Percentiles rank a stretch among this genome's conserved stretches.
Conservation (phyloP, 2,888 invertebrate species). For the Acanthosepion pharaonis region DNA sequence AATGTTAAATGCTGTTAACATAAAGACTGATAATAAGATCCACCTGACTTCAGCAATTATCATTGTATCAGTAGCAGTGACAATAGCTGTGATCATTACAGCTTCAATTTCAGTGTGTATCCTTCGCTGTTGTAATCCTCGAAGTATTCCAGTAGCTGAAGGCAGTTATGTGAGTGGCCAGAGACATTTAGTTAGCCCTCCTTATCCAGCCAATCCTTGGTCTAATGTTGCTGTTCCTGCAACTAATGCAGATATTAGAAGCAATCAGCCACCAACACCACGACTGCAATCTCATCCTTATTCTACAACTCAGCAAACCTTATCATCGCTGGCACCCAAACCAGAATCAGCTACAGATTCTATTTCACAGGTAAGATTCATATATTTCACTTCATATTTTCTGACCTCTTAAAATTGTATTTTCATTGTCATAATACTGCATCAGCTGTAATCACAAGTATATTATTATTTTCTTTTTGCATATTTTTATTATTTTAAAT, state of each 20-base stretch:
- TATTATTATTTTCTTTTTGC: too few species aligned
- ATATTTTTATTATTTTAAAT: too few species aligned
- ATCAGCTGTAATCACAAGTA: background rate
- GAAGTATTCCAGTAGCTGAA: background rate
- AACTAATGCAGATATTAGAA: background rate
- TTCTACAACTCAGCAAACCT: background rate
- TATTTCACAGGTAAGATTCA: background rate
- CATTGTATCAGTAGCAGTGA: background rate
- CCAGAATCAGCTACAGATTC: background rate
- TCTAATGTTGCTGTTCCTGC: background rate
- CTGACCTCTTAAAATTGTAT: background rate
- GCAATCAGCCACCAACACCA: background rate
- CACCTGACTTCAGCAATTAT: constrained; percentile 23
- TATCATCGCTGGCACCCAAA: background rate
- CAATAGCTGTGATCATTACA: constrained; percentile 33
- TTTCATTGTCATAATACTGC: background rate
- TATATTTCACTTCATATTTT: background rate
- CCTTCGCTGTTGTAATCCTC: background rate
- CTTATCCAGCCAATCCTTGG: background rate
- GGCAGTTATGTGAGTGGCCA: background rate
- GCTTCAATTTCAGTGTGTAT: background rate
- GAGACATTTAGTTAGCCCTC: background rate
- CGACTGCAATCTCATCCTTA: background rate
- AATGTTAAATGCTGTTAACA: constrained; percentile 15
- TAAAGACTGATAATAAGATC: background rate